Conservation (phyloP, 2,888 invertebrate species). For the Belgica antarctica region DNA sequence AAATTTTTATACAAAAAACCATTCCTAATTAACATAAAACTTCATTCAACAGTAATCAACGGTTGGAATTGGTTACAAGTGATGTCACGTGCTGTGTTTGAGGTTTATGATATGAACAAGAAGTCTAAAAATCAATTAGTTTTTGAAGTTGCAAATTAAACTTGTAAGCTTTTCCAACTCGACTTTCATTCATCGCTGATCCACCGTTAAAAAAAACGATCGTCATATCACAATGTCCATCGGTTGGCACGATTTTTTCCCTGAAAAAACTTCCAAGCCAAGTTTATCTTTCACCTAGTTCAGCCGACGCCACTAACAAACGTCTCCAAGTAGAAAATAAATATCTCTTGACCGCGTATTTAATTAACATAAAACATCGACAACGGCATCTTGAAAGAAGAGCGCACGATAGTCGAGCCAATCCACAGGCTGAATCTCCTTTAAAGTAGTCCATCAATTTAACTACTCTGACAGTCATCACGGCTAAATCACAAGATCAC, state of each 20-base stretch:
- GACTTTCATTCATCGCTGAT: no score
- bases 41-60: conserved; percentile 44
- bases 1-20: conserved; percentile 7
- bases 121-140: no score
- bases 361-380: conserved; percentile 43
- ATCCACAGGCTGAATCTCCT: conserved; percentile 33
- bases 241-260: no score
- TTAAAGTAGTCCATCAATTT: conserved; percentile 41
- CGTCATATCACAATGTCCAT: no score
- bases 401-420: conserved; percentile 3
- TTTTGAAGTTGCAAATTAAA: no score
- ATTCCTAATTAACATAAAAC: conserved; percentile 41
- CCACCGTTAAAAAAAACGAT: no score
- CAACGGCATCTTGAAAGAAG: conserved; percentile 20
- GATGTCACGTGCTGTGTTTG: no score
- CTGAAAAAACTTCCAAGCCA: no score
- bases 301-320: background rate
- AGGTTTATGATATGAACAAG: no score
- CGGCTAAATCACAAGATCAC: conserved; percentile 2
- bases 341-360: conserved; percentile 41
- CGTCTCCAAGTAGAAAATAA: conserved; percentile 4
- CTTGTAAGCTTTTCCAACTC: no score
- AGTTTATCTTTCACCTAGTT: no score
- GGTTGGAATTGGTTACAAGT: no score
- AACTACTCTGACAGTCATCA: background rate